Percentiles rank a stretch among this genome's conserved stretches.
Conservation (phyloP, 1,140 invertebrate genomes). For the Pachypsylla venusta region DNA sequence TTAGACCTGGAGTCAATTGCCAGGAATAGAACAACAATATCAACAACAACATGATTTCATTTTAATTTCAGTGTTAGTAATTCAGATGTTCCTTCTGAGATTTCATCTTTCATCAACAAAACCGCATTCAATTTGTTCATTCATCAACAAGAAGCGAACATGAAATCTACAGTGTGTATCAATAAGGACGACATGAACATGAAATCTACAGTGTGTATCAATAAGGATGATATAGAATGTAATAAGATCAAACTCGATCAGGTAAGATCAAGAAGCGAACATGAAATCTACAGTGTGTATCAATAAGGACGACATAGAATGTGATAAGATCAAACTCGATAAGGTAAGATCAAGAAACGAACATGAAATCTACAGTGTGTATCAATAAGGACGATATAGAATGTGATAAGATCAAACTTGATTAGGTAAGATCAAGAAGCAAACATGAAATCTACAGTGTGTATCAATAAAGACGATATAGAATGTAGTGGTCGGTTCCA, state of each 20-base stretch:
- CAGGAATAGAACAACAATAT: no score
- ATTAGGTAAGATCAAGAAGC: background rate
- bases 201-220: no score
- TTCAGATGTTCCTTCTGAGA: background rate
- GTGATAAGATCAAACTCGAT: no score
- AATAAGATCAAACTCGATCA: background rate
- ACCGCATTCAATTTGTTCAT: background rate
- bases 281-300: background rate
- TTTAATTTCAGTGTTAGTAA: no score
- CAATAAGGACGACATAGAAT: constrained; percentile 3
- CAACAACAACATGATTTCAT: no score
- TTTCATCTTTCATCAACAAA: background rate
- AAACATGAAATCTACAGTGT: background rate
- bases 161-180: background rate
- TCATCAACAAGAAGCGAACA: background rate
- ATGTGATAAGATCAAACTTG: no score
- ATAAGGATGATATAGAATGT: no score
- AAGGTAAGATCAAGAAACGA: no score
- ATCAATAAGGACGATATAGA: no score
- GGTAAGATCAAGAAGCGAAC: background rate
- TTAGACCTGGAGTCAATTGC: no score
- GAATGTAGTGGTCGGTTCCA: no score
- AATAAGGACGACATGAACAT: constrained; percentile 2
- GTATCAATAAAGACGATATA: constrained; percentile 5
- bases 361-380: no score